Evolutionary conservation across 2,888 invertebrate genomes (phyloP), one percentile per base, ranked within the genome.

Genomic region (Meloe dianella): DNA sequence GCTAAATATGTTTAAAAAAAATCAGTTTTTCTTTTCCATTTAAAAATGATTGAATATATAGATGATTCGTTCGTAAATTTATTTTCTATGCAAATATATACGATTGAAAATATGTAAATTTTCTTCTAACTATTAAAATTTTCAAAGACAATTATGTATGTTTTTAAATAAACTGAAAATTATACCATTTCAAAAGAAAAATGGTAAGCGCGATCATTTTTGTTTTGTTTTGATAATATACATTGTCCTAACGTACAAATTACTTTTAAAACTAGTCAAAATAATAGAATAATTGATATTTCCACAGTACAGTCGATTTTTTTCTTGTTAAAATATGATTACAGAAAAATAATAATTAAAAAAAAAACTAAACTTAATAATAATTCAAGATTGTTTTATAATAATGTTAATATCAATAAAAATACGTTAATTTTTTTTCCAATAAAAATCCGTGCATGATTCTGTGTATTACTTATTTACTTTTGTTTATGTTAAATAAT

Each of bases 391-490:
- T n/a, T n/a, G n/a, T n/a, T n/a, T n/a, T n/a, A 29, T 58, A 57
- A 57, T 57, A n/a, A 17, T 27, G 63, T 68, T 63, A 68, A 68
- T 68, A 68, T 68, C 68, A 68, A 27, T 63, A 67, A 65, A 63
- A 68, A 64, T 67, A 64, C 41, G 35, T 62, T 66, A 57, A n/a
- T n/a, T n/a, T 57, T 35, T 54, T 14, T 24, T 27, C 1, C 67
- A 67, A 67, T 22, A 64, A 72, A 75, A 72, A 77, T 74, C 76
- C 75, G 75, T 65, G 77, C 77, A 77, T 77, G 74, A 75, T 67
- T 73, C 66, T 69, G 51, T 66, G 58, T 66, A 72, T 61, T 66
- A 60, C 61, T 72, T 70, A 69, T 71, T 66, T 35, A 29, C 9
- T 63, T 51, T 32, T 47, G 22, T 27, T 58, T 22, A n/a, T n/a